Evolutionary conservation across 2,888 invertebrate species (phyloP).

Genomic region (Chydorus sphaericus): DNA sequence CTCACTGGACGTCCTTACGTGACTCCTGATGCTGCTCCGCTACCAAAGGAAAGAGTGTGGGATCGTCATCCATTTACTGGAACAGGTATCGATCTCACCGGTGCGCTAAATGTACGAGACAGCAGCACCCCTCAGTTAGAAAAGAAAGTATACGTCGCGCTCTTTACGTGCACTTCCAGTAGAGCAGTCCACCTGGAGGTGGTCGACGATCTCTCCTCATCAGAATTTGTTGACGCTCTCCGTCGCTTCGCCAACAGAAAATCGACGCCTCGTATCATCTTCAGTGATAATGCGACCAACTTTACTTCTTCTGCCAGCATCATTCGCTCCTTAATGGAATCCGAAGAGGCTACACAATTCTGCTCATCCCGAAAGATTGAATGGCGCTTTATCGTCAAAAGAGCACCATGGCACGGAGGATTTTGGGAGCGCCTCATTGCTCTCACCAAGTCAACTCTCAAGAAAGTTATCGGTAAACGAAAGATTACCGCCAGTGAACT

Average conservation of each 20-base stretch:
- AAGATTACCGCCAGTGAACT: neutral
- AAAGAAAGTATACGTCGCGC: neutral
- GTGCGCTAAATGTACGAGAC: neutral
- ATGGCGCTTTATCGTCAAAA: conserved; percentile 12
- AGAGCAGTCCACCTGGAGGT: conserved; percentile 13
- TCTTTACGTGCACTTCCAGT: conserved; percentile 5
- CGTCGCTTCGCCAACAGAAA: conserved; percentile 1
- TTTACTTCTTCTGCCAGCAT: neutral
- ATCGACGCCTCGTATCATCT: neutral
- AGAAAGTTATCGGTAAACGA: neutral
- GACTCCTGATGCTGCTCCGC: neutral
- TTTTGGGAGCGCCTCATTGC: conserved; percentile 14
- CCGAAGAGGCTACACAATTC: neutral
- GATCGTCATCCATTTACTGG: neutral
- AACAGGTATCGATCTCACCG: conserved; percentile 3
- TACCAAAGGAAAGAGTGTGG: neutral
- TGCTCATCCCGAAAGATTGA: neutral
- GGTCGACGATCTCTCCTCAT: neutral
- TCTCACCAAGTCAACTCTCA: neutral
- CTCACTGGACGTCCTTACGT: neutral
- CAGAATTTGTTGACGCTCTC: conserved; percentile 11
- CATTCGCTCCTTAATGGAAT: neutral
- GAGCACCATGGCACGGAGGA: conserved; percentile 15
- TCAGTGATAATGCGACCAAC: conserved; percentile 14
- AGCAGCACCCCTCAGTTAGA: no score